These are phyloP conservation scores for Ptycholaimellus sp. DNA, from an alignment of 2,888 invertebrate species.

Conservation along the genomic window DNA sequence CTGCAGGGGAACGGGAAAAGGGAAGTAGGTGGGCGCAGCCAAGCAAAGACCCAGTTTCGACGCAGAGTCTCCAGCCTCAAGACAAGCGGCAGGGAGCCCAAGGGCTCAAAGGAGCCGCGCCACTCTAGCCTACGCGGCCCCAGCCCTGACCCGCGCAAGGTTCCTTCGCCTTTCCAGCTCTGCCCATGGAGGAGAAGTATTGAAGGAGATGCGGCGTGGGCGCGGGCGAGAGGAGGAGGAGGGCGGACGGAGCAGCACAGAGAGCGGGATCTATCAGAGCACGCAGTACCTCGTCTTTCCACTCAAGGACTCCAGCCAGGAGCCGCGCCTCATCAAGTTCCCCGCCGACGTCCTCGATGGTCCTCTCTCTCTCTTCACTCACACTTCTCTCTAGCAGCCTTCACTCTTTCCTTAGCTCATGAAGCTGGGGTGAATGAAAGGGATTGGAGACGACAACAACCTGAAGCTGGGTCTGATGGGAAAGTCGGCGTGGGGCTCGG, in stretches of 20 bases:
- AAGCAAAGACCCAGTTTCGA: no score
- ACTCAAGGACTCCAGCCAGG: conserved; percentile 10
- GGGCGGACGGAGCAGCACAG: no score
- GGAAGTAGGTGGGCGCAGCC: no score
- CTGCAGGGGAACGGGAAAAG: no score
- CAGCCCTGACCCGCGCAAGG: background rate
- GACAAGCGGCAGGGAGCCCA: background rate
- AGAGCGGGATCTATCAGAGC: conserved; percentile 11
- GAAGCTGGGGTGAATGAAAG: conserved; percentile 5
- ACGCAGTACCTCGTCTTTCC: conserved; percentile 18
- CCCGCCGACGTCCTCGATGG: conserved; percentile 12
- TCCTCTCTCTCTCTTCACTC: conserved; percentile 3
- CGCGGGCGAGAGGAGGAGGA: no score
- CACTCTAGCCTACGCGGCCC: background rate
- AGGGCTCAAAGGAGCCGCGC: background rate
- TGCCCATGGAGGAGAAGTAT: background rate
- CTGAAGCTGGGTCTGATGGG: conserved; percentile 1
- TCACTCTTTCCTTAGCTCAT: background rate
- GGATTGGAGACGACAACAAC: background rate
- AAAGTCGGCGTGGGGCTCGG: conserved; percentile 14
- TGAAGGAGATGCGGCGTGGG: conserved; percentile 12
- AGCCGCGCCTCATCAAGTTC: conserved; percentile 13
- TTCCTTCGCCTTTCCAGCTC: background rate
- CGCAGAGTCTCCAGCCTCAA: background rate
- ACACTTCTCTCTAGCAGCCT: background rate